These are phyloP conservation scores for Peromyscus aztecus DNA, from an alignment of 2,797 vertebrate species.

Conservation along the genomic window DNA sequence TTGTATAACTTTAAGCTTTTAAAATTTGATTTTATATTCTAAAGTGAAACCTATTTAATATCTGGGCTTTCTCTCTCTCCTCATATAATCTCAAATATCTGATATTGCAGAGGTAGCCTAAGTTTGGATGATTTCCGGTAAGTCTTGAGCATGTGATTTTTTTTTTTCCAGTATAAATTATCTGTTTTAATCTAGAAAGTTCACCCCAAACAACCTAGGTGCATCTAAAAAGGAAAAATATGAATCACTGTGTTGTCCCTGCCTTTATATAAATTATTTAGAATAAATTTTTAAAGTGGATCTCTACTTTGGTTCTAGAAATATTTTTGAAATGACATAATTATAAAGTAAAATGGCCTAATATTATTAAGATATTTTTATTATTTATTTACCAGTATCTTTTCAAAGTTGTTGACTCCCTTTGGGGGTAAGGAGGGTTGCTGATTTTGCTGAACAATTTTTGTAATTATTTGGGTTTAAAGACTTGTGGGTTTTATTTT, in stretches of 20 bases:
- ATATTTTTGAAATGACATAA: slow-evolving; percentile 61
- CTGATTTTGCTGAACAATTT: slow-evolving; percentile 54
- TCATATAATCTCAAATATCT: slow-evolving; percentile 93
- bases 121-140: slow-evolving; percentile 95
- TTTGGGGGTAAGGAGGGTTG: background rate
- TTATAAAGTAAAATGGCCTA: slow-evolving; percentile 49
- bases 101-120: slow-evolving; percentile 97
- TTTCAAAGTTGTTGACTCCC: slow-evolving; percentile 45
- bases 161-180: slow-evolving; percentile 78
- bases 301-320: slow-evolving; percentile 60
- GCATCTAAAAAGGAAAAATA: slow-evolving; percentile 41
- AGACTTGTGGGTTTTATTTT: background rate
- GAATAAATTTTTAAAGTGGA: slow-evolving; percentile 58
- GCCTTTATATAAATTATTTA: slow-evolving; percentile 70
- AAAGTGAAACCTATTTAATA: slow-evolving; percentile 68
- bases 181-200: slow-evolving; percentile 79
- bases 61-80: slow-evolving; percentile 74
- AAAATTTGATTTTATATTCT: slow-evolving; percentile 72
- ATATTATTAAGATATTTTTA: slow-evolving; percentile 22
- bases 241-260: slow-evolving; percentile 25
- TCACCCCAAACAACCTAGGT: slow-evolving; percentile 71
- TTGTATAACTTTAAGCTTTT: slow-evolving; percentile 61
- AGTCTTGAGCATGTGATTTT: slow-evolving; percentile 91
- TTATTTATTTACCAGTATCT: slow-evolving; percentile 21
- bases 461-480: slow-evolving; percentile 64